Evolutionary conservation across 2,113 vertebrate species (phyloP).

Genomic region (Apodemus speciosus): DNA sequence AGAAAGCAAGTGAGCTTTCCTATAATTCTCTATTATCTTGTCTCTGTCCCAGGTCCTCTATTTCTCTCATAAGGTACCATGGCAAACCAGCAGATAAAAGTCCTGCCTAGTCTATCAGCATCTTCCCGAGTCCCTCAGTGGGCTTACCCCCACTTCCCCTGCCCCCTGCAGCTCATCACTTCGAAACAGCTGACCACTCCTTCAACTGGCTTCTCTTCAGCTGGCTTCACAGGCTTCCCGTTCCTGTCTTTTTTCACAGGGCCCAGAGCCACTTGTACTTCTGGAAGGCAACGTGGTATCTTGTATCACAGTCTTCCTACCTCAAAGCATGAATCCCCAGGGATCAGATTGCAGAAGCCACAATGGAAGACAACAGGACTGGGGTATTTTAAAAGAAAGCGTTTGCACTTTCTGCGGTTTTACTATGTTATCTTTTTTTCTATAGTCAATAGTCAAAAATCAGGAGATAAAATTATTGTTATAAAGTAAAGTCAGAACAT

Average conservation of each 20-base stretch:
- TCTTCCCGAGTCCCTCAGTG: neutral
- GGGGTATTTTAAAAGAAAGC: neutral
- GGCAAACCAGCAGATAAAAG: neutral
- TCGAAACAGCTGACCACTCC: neutral
- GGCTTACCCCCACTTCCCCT: neutral
- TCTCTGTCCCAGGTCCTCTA: neutral
- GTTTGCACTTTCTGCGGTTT: neutral
- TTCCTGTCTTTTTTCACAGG: too few relatives aligned
- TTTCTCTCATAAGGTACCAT: neutral
- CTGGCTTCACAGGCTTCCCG: too few relatives aligned
- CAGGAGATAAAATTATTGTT: neutral
- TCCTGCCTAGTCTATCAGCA: neutral
- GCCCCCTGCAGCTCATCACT: too few relatives aligned
- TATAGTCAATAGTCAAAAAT: slow-evolving; percentile 1
- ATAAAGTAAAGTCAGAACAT: slow-evolving; percentile 26
- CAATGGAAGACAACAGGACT: rapidly evolving
- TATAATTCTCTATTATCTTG: neutral
- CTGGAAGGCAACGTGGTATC: too few relatives aligned
- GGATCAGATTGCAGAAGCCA: neutral
- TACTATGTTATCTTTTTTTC: neutral
- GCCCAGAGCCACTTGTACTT: too few relatives aligned
- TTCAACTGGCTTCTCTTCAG: too few relatives aligned
- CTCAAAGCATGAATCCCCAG: neutral
- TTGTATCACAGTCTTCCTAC: too few relatives aligned
- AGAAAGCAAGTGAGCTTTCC: slow-evolving; percentile 60